A percentile compares a stretch with the other conserved stretches of the same genome.
These are phyloP conservation scores for Lota lota DNA, from an alignment of 2,113 vertebrate species.

Conservation along the genomic window DNA sequence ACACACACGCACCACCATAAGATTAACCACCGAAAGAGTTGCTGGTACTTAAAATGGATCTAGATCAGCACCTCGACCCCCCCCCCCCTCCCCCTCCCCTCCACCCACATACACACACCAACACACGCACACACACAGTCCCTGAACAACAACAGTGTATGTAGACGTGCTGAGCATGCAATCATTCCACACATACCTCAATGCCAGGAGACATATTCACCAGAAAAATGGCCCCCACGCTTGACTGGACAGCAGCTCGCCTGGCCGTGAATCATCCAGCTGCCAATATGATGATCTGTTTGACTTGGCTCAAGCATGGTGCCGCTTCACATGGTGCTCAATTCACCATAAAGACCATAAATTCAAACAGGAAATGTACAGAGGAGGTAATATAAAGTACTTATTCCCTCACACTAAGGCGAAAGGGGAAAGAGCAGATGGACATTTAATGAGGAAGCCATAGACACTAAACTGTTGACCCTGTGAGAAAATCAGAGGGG, in stretches of 20 bases:
- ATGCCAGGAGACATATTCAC: not conserved
- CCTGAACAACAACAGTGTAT: not conserved
- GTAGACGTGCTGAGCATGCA: not conserved
- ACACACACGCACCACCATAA: slow-evolving; percentile 17
- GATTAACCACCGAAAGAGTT: not conserved
- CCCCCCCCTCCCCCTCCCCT: not conserved
- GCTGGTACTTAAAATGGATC: slow-evolving; percentile 2
- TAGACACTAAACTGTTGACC: too few relatives aligned
- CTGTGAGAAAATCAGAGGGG: not conserved
- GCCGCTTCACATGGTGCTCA: too few relatives aligned
- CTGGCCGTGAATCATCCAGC: slow-evolving; percentile 6
- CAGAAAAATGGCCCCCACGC: not conserved
- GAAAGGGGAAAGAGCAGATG: too few relatives aligned
- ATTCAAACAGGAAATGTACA: too few relatives aligned
- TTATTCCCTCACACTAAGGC: too few relatives aligned
- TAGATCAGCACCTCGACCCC: not conserved
- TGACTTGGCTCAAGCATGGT: too few relatives aligned
- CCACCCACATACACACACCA: not conserved
- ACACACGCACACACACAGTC: slow-evolving; percentile 4
- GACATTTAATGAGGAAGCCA: too few relatives aligned
- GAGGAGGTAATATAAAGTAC: too few relatives aligned
- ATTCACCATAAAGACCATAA: too few relatives aligned
- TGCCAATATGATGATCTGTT: not conserved
- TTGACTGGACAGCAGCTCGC: not conserved
- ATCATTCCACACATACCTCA: slow-evolving; percentile 2